Conservation (phyloP, 2,113 vertebrate species). For the Albula glossodonta region DNA sequence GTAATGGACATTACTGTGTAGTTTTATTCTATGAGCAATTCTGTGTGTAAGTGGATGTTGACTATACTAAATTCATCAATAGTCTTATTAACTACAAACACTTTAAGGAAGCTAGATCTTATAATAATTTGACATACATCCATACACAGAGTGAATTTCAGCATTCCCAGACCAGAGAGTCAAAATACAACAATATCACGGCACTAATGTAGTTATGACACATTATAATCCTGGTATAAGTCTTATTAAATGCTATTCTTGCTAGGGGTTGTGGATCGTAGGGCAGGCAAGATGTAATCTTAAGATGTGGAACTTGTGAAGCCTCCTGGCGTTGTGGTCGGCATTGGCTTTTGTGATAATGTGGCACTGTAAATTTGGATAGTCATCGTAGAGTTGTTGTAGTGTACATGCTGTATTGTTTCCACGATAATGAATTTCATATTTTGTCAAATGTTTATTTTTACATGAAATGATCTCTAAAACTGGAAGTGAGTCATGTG, state of each 20-base stretch:
- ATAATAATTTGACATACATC: too few species aligned
- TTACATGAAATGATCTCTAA: neutral
- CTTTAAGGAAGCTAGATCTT: too few species aligned
- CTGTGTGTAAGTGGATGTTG: neutral
- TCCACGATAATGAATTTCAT: neutral
- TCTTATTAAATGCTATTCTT: too few species aligned
- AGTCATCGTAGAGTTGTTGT: neutral
- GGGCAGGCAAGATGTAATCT: too few species aligned
- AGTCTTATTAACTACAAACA: neutral
- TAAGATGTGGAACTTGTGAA: too few species aligned
- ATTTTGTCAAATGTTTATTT: neutral
- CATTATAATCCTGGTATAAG: too few species aligned
- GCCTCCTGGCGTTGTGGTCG: neutral
- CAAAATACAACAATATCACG: too few species aligned
- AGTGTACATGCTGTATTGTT: neutral
- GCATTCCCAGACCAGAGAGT: too few species aligned
- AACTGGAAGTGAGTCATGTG: neutral
- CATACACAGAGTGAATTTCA: too few species aligned
- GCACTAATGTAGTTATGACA: too few species aligned
- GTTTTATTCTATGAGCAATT: neutral
- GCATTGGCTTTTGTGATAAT: neutral
- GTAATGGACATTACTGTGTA: slow-evolving; percentile 1
- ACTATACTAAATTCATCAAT: neutral
- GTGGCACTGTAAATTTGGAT: neutral
- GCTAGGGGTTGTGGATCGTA: too few species aligned